Conservation (phyloP, 2,797 vertebrate species). For the Hemibagrus guttatus region DNA sequence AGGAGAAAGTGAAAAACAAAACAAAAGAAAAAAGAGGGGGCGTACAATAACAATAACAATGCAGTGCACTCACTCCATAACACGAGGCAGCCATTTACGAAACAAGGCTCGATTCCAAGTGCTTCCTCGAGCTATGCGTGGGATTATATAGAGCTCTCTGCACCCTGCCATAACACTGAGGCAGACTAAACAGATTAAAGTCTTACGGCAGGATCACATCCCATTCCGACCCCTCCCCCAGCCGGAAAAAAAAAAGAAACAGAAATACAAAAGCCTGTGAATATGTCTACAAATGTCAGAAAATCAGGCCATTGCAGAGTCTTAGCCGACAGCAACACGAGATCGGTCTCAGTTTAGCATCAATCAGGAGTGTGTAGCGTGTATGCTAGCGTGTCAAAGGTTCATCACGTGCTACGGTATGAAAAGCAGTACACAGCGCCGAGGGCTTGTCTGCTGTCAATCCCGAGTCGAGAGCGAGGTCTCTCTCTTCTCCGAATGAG, state of each 20-base stretch:
- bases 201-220: conserved; percentile 76
- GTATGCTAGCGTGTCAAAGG: conserved; percentile 43
- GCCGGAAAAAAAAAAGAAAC: conserved; percentile 42
- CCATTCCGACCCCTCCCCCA: not conserved
- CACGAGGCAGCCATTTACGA: conserved; percentile 39
- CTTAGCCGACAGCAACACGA: conserved; percentile 77
- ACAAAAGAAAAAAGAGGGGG: not conserved
- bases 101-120: conserved; percentile 28
- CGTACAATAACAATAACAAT: conserved; percentile 32
- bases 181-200: conserved; percentile 81
- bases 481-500: conserved; percentile 59
- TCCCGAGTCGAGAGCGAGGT: conserved; percentile 62
- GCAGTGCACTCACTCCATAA: conserved; percentile 31
- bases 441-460: conserved; percentile 77
- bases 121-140: conserved; percentile 48
- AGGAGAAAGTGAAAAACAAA: not conserved
- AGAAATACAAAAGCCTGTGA: conserved; percentile 58
- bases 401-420: conserved; percentile 64
- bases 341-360: conserved; percentile 80
- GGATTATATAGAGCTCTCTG: conserved; percentile 66
- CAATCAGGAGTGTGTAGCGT: conserved; percentile 70
- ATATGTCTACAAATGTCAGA: conserved; percentile 79
- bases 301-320: conserved; percentile 77
- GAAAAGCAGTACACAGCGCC: conserved; percentile 66
- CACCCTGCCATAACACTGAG: conserved; percentile 67